Percentiles rank a stretch among this genome's conserved stretches.
Conservation (phyloP, 2,888 invertebrate genomes). For the Chymomyza amoena region DNA sequence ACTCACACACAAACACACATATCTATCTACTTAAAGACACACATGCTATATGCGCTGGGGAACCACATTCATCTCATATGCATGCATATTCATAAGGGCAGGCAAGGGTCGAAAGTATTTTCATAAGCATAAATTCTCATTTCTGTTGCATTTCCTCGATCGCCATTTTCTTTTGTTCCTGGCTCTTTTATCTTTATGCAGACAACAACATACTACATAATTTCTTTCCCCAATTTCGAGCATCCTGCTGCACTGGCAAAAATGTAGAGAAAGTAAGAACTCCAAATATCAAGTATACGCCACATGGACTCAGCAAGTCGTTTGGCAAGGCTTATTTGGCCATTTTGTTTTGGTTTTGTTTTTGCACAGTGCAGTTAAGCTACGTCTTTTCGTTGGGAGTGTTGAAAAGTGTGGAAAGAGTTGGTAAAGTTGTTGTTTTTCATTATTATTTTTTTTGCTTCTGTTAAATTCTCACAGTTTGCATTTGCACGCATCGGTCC, state of each 20-base stretch:
- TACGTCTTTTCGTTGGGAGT: neutral
- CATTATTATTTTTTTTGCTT: constrained; percentile 31
- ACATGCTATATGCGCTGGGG: neutral
- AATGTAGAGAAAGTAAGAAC: neutral
- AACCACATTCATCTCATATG: constrained; percentile 2
- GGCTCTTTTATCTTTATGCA: constrained; percentile 34
- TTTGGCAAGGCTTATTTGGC: neutral
- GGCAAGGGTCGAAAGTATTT: constrained; percentile 49
- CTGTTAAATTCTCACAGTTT: constrained; percentile 64
- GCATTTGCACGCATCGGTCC: constrained; percentile 74
- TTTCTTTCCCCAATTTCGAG: constrained; percentile 41
- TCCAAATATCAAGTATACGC: neutral
- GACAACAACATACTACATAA: constrained; percentile 35
- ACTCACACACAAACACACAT: neutral
- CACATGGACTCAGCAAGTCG: neutral
- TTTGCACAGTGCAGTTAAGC: neutral
- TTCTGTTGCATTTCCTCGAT: constrained; percentile 69
- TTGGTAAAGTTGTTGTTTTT: neutral
- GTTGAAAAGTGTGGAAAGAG: neutral
- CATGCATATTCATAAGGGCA: constrained; percentile 42
- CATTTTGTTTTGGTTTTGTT: neutral
- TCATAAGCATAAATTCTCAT: constrained; percentile 69
- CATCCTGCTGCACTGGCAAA: constrained; percentile 30
- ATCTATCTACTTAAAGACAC: neutral
- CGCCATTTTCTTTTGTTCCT: constrained; percentile 35